Percentiles rank a stretch among this genome's conserved stretches.
phyloP scores from a whole-genome alignment of 1,140 invertebrate species.

The Microplitis mediator region DNA sequence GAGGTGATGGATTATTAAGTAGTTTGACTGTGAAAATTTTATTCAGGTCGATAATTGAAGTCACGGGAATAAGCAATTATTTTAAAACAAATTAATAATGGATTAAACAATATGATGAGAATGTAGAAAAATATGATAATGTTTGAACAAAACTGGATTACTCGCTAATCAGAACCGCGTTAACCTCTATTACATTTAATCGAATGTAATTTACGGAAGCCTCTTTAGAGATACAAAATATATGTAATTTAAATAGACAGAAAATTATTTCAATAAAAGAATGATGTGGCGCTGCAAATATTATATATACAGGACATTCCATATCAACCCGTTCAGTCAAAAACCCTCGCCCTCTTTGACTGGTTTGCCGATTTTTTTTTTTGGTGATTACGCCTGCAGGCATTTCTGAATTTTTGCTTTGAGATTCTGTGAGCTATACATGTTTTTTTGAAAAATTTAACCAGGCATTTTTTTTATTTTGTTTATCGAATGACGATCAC shows the following conservation, averaged over 20 bases:
- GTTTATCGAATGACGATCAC: too few species aligned
- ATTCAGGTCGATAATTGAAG: conserved; percentile 26
- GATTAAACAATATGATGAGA: conserved; percentile 11
- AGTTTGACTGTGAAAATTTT: conserved; percentile 26
- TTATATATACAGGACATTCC: neutral
- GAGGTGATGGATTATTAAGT: conserved; percentile 25
- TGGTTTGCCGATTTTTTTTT: too few species aligned
- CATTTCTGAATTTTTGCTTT: too few species aligned
- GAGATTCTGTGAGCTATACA: too few species aligned
- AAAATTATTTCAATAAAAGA: conserved; percentile 22
- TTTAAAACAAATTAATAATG: conserved; percentile 23
- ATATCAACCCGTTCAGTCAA: too few species aligned
- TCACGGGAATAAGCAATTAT: conserved; percentile 52
- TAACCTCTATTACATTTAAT: conserved; percentile 63
- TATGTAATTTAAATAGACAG: conserved; percentile 27
- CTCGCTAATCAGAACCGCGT: conserved; percentile 63
- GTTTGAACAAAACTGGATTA: conserved; percentile 52
- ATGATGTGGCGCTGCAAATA: neutral
- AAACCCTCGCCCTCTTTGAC: too few species aligned
- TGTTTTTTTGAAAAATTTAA: too few species aligned
- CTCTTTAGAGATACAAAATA: conserved; percentile 39
- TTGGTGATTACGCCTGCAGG: too few species aligned
- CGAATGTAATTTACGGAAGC: conserved; percentile 59
- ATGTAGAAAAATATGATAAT: neutral
- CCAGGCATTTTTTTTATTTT: too few species aligned